Percentiles rank a stretch among this genome's conserved stretches.
phyloP scores from a whole-genome alignment of 2,797 vertebrate genomes.

The Melopsittacus undulatus region DNA sequence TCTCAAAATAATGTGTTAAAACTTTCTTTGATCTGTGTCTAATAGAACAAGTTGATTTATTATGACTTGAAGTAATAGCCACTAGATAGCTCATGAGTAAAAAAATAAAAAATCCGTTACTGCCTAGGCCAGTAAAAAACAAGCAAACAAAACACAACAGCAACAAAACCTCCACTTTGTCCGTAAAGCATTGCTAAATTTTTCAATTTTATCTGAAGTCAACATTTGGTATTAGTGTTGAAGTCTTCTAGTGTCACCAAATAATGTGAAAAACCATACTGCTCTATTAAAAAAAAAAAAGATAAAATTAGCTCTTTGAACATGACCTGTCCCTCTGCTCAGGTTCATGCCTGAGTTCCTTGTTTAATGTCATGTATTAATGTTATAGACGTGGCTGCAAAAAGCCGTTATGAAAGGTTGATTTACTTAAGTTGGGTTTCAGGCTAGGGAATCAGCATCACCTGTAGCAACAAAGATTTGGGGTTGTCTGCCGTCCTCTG shows the following conservation, averaged over 20 bases:
- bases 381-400: not conserved
- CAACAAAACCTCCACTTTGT: not conserved
- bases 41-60: not conserved
- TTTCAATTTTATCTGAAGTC: not conserved
- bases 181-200: not conserved
- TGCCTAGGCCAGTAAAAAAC: not conserved
- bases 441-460: not conserved
- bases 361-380: not conserved
- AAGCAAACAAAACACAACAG: rapidly evolving
- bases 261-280: not conserved
- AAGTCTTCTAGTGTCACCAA: not conserved
- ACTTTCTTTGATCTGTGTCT: not conserved
- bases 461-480: not conserved
- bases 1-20: not conserved
- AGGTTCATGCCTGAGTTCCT: not conserved
- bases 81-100: not conserved
- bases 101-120: not conserved
- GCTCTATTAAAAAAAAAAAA: not conserved
- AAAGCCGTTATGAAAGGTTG: not conserved
- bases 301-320: not conserved
- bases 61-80: not conserved
- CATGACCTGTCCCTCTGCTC: not conserved
- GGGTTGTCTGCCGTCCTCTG: not conserved
- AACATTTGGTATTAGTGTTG: not conserved
- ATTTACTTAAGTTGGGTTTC: not conserved